Base-by-base conservation (phyloP, 2,797 vertebrate species). In the Limosa lapponica region DNA sequence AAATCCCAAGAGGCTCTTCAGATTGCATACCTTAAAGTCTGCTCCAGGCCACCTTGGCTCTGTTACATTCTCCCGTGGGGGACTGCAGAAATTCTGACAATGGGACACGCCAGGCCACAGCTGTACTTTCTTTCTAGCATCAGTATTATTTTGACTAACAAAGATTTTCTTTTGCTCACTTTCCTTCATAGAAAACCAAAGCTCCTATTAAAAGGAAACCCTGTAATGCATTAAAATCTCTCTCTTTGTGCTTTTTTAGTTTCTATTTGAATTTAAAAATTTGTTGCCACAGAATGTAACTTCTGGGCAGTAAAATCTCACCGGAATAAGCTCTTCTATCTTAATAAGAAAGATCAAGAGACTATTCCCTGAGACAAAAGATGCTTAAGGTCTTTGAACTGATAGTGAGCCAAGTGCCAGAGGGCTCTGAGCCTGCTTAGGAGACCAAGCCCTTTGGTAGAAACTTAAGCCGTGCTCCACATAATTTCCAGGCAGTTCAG, bases 251-350 rank as follows among this genome's bases (percentile, higher is more conserved):
- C 6, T 32, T 41, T 59, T 82, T 46, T 59, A 79, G 30, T 73
- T 89, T 78, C n/a, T 48, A 7, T 32, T 30, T 48, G 20, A 65
- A 62, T 48, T 69, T 62, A 32, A 62, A 74, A 36, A 25, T 37
- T 43, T 17, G 28, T 9, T 23, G 11, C 18, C 1, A 0, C n/a
- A 49, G 28, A 62, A 49, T 0, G 0, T n/a, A 61, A 86, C 52
- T 20, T 78, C 43, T 41, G 30, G n/a, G 34, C 44, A 80, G 39
- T n/a, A 20, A 49, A 39, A 69, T 12, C 73, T 83, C 49, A 55
- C n/a, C 41, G 75, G 59, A 93, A 52, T n/a, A 80, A 94, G 41
- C 25, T 75, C 30, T 52, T 62, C 18, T 39, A 67, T 58, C 43
- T 23, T 62, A n/a, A 32, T 15, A 27, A 30, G 16, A 44, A 16